phyloP scores from a whole-genome alignment of 2,113 vertebrate genomes.

The Gracilinanus agilis region DNA sequence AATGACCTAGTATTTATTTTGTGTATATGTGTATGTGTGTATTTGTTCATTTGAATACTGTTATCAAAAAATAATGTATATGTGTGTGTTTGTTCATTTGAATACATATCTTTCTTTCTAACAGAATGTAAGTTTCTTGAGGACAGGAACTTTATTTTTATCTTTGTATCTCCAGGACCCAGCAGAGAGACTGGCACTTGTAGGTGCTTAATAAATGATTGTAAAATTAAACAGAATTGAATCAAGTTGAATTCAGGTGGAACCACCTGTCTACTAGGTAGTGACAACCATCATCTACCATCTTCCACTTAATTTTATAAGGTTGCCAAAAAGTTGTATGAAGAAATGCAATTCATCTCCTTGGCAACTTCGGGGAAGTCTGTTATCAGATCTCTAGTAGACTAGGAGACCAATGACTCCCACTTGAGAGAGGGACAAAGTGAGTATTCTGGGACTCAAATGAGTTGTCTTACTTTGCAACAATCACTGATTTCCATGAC shows the following conservation, averaged over 20 bases:
- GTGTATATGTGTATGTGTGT: neutral
- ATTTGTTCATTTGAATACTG: too few relatives aligned
- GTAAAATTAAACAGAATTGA: neutral
- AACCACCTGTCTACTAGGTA: neutral
- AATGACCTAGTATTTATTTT: neutral
- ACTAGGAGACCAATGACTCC: neutral
- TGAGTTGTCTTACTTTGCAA: constrained; percentile 4
- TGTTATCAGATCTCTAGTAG: constrained; percentile 26
- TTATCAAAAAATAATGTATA: too few relatives aligned
- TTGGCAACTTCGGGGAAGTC: neutral
- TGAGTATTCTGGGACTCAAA: neutral
- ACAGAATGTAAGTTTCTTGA: neutral
- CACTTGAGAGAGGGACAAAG: neutral
- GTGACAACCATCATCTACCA: neutral
- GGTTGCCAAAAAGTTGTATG: neutral
- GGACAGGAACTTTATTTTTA: neutral
- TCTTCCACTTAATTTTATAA: neutral
- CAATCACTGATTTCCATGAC: neutral
- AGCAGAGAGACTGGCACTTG: neutral
- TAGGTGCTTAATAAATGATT: neutral
- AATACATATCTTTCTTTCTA: neutral
- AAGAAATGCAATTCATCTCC: neutral
- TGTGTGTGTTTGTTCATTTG: neutral
- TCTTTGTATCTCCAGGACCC: neutral
- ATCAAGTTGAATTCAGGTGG: neutral